Base-by-base conservation (phyloP, 2,888 invertebrate species). In the Blastobasis lacticolella region DNA sequence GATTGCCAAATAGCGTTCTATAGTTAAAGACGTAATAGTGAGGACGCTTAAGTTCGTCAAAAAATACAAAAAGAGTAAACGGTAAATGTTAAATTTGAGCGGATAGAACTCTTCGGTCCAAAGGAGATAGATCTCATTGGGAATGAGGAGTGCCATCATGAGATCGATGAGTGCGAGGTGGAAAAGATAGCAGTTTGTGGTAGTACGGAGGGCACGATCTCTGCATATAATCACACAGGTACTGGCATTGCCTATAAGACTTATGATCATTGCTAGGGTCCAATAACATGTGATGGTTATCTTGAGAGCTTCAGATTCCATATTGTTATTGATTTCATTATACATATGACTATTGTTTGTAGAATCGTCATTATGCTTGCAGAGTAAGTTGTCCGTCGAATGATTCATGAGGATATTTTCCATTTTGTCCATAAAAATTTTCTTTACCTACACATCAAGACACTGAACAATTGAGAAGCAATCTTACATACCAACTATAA, bases 1-100 rank as follows among this genome's bases (percentile, higher is more conserved):
- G 49, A 96, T 94, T 5, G 95, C 95, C 9, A 95, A 90, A 73
- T 95, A 97, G 42, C 97, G 90, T 76, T 97, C 97, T 8, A 96
- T 90, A 0, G 94, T 96, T 73, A 97, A 96, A 0, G 95, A 95
- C 0, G 95, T 94, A 57, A 97, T 97, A 3, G 93, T 94, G 37
- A 94, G 83, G 0, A 96, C 93, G 5, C 95, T 95, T 7, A 94
- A 94, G 71, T 94, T 94, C 53, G 93, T 92, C 0, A 94, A 90
- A n/a, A 93, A 93, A 74, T 96, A 96, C 49, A 95, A 90, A 51
- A 93, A 93, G 64, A 91, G 91, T 43, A 94, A 68, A 7, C 94
- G 87, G 78, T 96, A 96, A 51, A 95, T 93, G 1, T 90, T 88
- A 70, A 94, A 94, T 0, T 94, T 94, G 60, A 96, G 91, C 4